A percentile compares a stretch with the other conserved stretches of the same genome.
Evolutionary conservation across 2,888 invertebrate genomes (phyloP).

Genomic region (Apantesis nais): DNA sequence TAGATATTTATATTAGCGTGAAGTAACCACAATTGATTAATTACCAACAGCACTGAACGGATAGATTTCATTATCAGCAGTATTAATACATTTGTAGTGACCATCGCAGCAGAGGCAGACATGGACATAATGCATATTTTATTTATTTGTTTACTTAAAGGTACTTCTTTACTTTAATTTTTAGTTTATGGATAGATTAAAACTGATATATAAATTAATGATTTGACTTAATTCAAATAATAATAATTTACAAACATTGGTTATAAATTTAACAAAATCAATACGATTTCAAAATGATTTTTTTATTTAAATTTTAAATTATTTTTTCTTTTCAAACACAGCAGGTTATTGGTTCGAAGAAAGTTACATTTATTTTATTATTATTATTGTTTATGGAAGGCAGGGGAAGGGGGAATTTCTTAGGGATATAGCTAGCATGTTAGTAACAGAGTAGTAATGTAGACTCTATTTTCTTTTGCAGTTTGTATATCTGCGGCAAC

Average conservation of each 20-base stretch:
- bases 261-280: no score
- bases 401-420: no score
- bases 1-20: background rate
- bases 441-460: no score
- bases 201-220: no score
- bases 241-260: no score
- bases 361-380: no score
- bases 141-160: background rate
- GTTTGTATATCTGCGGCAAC: background rate
- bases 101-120: background rate
- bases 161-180: background rate
- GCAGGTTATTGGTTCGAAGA: no score
- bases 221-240: no score
- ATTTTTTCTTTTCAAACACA: no score
- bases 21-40: background rate
- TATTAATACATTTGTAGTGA: background rate
- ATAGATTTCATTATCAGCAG: background rate
- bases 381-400: no score
- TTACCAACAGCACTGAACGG: background rate
- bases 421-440: background rate
- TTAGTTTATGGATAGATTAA: background rate
- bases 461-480: background rate
- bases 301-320: no score
- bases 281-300: no score
- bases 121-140: background rate